Evolutionary conservation across 2,888 invertebrate species (phyloP).

Genomic region (Drosophila melanocephala): DNA sequence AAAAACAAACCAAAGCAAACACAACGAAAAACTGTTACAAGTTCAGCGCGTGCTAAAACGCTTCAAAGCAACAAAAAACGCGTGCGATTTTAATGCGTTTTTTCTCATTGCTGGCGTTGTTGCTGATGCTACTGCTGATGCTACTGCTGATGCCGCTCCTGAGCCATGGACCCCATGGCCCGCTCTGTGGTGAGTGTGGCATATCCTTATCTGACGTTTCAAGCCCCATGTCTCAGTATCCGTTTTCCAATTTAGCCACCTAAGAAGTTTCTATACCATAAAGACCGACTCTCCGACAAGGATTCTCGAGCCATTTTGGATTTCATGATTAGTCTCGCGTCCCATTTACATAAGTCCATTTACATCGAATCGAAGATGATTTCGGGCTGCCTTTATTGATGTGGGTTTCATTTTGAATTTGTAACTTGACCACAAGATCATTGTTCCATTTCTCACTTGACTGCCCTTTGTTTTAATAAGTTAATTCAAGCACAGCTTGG

Average conservation of each 20-base stretch:
- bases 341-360: background rate
- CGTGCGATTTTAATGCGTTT: constrained; percentile 25
- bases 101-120: background rate
- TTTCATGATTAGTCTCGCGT: constrained; percentile 7
- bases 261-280: background rate
- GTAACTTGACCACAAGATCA: background rate
- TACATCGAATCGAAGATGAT: background rate
- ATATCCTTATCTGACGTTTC: background rate
- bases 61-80: constrained; percentile 4
- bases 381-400: background rate
- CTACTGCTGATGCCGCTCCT: constrained; percentile 2
- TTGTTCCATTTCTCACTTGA: background rate
- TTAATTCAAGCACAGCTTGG: background rate
- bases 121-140: background rate
- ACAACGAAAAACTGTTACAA: constrained; percentile 68
- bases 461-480: background rate
- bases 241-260: constrained; percentile 4
- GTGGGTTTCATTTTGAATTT: background rate
- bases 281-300: background rate
- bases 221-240: background rate
- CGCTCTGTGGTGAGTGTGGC: background rate
- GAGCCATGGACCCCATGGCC: background rate
- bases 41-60: constrained; percentile 47
- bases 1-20: constrained; percentile 31
- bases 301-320: constrained; percentile 5